These are phyloP conservation scores for Limosa lapponica DNA, from an alignment of 2,797 vertebrate genomes.

Conservation along the genomic window DNA sequence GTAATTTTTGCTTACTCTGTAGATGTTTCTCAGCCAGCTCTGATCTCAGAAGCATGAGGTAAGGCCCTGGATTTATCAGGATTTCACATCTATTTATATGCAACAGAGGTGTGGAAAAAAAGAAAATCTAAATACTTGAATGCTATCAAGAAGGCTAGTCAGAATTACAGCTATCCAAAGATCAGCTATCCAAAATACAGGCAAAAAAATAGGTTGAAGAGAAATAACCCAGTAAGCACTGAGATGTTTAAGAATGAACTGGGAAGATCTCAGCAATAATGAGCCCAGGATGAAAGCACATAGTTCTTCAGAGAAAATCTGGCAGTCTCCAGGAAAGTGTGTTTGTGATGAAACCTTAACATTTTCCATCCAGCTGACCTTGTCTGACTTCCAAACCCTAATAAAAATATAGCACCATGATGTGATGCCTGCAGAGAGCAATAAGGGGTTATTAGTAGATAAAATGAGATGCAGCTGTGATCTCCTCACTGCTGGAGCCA, in stretches of 20 bases:
- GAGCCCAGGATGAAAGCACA: not conserved
- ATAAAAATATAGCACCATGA: slow-evolving; percentile 6
- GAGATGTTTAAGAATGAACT: not conserved
- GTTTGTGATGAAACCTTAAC: not conserved
- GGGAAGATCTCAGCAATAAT: not conserved
- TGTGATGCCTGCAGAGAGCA: slow-evolving; percentile 25
- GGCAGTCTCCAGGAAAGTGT: not conserved
- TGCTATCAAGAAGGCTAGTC: not conserved
- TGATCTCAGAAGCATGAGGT: not conserved
- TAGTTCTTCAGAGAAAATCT: not conserved
- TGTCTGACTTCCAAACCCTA: slow-evolving; percentile 17
- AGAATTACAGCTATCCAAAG: not conserved
- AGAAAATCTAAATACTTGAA: not conserved
- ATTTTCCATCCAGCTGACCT: slow-evolving; percentile 18
- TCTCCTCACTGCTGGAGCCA: not conserved
- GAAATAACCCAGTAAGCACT: not conserved
- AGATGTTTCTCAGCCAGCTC: not conserved
- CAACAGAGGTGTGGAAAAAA: not conserved
- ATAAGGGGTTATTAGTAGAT: slow-evolving; percentile 11
- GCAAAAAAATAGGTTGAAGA: not conserved
- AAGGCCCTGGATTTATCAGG: not conserved
- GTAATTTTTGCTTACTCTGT: not conserved
- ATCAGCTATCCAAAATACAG: not conserved
- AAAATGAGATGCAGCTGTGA: slow-evolving; percentile 7
- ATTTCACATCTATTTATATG: not conserved